A percentile compares a stretch with the other conserved stretches of the same genome.
Evolutionary conservation across 2,888 invertebrate genomes (phyloP).

Genomic region (Lagria hirta): DNA sequence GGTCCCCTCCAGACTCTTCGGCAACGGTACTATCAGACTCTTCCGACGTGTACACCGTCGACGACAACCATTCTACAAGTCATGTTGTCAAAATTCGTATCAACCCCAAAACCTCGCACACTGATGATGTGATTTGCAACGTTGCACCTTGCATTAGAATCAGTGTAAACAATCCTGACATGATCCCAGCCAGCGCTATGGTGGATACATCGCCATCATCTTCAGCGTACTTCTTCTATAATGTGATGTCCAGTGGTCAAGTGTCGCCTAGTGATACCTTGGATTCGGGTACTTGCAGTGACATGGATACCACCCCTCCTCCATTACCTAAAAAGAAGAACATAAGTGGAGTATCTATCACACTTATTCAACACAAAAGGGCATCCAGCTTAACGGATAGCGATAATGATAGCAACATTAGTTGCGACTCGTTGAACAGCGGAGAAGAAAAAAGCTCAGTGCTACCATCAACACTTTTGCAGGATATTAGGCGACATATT

Average conservation of each 20-base stretch:
- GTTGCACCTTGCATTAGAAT: constrained; percentile 62
- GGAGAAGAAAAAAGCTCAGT: constrained; percentile 47
- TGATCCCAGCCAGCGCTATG: constrained; percentile 56
- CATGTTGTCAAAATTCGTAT: constrained; percentile 74
- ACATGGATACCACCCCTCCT: constrained; percentile 73
- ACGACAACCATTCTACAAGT: constrained; percentile 47
- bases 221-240: constrained; percentile 60
- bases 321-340: constrained; percentile 66
- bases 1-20: constrained; percentile 40
- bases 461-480: constrained; percentile 67
- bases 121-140: constrained; percentile 53
- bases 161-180: constrained; percentile 59
- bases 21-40: constrained; percentile 55
- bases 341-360: constrained; percentile 55
- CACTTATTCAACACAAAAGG: constrained; percentile 59
- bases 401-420: constrained; percentile 74
- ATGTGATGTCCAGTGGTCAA: constrained; percentile 76
- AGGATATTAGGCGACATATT: constrained; percentile 67
- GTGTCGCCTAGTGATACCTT: constrained; percentile 81
- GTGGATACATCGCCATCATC: constrained; percentile 39
- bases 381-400: constrained; percentile 61
- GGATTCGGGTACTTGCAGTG: constrained; percentile 84
- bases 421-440: constrained; percentile 80
- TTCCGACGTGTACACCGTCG: constrained; percentile 39
- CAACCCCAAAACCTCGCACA: no score